phyloP scores from a whole-genome alignment of 2,113 vertebrate genomes.

The Sphaerodactylus townsendi region DNA sequence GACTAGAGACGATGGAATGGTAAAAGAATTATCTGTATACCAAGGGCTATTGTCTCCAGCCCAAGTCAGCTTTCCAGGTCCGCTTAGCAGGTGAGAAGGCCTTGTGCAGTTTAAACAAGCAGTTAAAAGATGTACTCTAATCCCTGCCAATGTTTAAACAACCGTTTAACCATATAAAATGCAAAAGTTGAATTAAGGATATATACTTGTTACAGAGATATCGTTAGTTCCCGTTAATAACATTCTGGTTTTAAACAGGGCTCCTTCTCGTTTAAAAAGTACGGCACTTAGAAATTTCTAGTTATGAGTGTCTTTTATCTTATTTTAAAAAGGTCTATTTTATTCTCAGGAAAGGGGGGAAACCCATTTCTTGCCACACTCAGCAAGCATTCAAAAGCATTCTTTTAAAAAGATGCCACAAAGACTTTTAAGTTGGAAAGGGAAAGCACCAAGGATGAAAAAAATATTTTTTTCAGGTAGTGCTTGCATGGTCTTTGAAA shows the following conservation, averaged over 20 bases:
- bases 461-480: slow-evolving; percentile 29
- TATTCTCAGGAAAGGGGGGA: not conserved
- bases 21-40: not conserved
- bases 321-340: slow-evolving; percentile 36
- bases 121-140: not conserved
- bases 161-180: not conserved
- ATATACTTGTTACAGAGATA: not conserved
- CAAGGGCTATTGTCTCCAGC: not conserved
- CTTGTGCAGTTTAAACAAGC: not conserved
- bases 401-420: slow-evolving; percentile 47
- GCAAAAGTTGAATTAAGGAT: not conserved
- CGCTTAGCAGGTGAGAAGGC: not conserved
- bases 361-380: slow-evolving; percentile 32
- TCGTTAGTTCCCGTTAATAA: not conserved
- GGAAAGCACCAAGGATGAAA: slow-evolving; percentile 30
- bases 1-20: not conserved
- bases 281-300: not conserved
- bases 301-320: slow-evolving; percentile 15
- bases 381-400: slow-evolving; percentile 47
- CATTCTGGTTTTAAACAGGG: not conserved
- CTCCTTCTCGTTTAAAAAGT: not conserved
- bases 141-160: not conserved
- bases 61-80: not conserved
- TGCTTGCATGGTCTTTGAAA: slow-evolving; percentile 59
- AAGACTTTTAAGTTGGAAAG: slow-evolving; percentile 47